Conservation (phyloP, 2,797 vertebrate genomes). For the Chrysocyon brachyurus region DNA sequence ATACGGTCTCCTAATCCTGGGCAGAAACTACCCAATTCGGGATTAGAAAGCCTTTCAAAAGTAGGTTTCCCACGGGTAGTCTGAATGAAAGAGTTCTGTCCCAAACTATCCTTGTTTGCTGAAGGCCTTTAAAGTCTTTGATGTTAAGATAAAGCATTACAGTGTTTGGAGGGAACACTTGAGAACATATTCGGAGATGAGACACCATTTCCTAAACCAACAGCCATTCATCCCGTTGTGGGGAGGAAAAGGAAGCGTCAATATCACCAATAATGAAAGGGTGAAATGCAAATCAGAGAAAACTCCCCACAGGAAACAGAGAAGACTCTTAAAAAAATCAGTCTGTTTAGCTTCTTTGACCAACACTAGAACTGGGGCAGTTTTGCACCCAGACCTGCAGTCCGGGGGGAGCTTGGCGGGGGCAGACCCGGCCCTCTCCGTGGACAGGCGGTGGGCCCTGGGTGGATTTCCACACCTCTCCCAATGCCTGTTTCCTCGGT, state of each 20-base stretch:
- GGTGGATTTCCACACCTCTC: neutral
- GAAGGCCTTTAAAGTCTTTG: neutral
- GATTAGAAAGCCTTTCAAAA: neutral
- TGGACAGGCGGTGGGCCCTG: fast-evolving
- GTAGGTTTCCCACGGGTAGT: neutral
- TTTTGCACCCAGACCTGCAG: neutral
- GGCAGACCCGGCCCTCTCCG: neutral
- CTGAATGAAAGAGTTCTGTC: neutral
- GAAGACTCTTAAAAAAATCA: neutral
- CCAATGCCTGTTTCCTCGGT: neutral
- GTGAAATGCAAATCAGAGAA: neutral
- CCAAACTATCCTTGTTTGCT: neutral
- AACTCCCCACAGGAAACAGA: slow-evolving; percentile 21
- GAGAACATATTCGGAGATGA: too few relatives aligned
- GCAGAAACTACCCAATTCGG: neutral
- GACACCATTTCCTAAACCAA: too few relatives aligned
- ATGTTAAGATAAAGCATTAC: neutral
- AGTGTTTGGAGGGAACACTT: neutral
- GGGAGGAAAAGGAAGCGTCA: neutral
- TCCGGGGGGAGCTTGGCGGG: neutral
- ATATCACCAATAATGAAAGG: neutral
- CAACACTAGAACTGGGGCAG: neutral
- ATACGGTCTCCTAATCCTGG: neutral
- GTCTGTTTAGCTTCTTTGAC: neutral
- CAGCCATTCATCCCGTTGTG: neutral